These are phyloP conservation scores for Fistularia tabacaria DNA, from an alignment of 2,797 vertebrate species.

Conservation along the genomic window DNA sequence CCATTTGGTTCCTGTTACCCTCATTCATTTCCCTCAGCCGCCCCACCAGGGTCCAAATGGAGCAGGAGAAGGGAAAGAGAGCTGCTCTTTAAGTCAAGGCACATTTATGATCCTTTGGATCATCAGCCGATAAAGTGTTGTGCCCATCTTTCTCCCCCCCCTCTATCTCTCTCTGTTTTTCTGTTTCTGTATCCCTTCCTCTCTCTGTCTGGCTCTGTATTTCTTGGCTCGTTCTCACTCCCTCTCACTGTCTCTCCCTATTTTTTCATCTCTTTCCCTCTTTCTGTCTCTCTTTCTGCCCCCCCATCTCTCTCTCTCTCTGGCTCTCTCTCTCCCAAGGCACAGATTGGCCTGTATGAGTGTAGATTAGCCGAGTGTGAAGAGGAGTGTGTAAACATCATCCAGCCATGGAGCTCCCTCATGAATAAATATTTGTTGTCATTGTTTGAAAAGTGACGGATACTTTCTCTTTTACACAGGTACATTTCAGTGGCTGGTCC, in stretches of 20 bases:
- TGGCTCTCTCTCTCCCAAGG: constrained; percentile 4
- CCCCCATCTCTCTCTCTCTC: neutral
- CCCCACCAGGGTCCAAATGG: constrained; percentile 23
- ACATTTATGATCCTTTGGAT: constrained; percentile 45
- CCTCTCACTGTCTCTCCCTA: constrained; percentile 5
- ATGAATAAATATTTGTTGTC: constrained; percentile 65
- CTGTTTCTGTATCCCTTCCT: neutral
- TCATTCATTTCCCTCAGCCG: constrained; percentile 41
- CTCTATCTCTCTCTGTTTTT: constrained; percentile 3
- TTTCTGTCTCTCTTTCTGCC: constrained; percentile 1
- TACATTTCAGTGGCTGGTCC: neutral
- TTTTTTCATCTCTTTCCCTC: constrained; percentile 1
- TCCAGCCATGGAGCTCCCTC: constrained; percentile 29
- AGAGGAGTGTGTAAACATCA: constrained; percentile 52
- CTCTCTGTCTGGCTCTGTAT: constrained; percentile 2
- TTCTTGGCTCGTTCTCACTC: no score
- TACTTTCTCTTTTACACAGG: constrained; percentile 5
- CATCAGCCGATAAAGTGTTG: constrained; percentile 23
- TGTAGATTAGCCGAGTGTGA: constrained; percentile 51
- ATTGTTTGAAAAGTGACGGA: constrained; percentile 47
- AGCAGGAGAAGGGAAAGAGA: constrained; percentile 4
- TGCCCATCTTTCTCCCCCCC: neutral
- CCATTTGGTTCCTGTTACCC: constrained; percentile 52
- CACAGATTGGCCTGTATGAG: constrained; percentile 35
- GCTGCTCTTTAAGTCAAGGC: constrained; percentile 32